Percentiles rank a stretch among this genome's conserved stretches.
phyloP scores from a whole-genome alignment of 2,113 vertebrate species.

The Grallaria varia region DNA sequence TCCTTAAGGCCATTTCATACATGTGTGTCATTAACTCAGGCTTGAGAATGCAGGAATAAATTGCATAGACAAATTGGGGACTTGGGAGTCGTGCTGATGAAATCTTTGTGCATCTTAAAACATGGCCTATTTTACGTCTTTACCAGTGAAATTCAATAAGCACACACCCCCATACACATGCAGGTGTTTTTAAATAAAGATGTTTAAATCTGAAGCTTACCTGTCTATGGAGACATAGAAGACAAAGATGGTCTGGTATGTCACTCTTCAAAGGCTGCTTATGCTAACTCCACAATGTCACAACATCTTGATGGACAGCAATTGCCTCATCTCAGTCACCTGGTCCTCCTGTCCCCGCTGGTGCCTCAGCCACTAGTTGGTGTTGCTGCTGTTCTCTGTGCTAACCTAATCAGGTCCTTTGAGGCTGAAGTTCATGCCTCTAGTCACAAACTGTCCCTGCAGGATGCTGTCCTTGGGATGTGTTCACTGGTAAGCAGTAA shows the following conservation, averaged over 20 bases:
- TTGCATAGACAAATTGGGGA: background rate
- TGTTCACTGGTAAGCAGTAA: background rate
- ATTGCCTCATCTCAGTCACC: background rate
- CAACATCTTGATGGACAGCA: background rate
- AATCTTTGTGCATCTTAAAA: background rate
- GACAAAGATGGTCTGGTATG: background rate
- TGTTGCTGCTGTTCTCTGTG: background rate
- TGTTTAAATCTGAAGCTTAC: background rate
- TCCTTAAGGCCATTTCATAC: background rate
- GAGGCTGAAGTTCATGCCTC: background rate
- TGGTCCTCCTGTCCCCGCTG: background rate
- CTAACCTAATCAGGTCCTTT: background rate
- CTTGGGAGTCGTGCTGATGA: fast-evolving
- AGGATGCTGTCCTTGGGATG: background rate
- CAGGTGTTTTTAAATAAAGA: background rate
- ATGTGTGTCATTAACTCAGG: background rate
- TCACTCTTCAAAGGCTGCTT: background rate
- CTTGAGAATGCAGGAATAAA: background rate
- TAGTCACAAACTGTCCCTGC: background rate
- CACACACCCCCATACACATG: fast-evolving
- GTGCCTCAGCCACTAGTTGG: background rate
- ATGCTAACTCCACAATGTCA: background rate
- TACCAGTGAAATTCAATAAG: background rate
- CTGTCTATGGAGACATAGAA: background rate
- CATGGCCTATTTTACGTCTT: background rate